Conservation (phyloP, 2,113 vertebrate species). For the Nyctibius bracteatus region DNA sequence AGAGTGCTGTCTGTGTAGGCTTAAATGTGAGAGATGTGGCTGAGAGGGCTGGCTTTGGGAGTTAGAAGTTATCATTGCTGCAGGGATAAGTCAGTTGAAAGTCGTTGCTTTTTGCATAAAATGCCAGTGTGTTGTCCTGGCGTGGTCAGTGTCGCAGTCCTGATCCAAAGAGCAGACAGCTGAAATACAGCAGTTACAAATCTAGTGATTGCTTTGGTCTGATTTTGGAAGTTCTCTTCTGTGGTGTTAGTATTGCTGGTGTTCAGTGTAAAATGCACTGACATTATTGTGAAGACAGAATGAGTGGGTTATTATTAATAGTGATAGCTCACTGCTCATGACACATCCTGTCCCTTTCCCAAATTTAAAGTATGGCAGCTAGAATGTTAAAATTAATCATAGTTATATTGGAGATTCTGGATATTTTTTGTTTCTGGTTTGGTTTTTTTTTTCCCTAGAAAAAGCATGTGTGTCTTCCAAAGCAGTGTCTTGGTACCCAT, state of each 20-base stretch:
- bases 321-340: not conserved
- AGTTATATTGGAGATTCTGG: not conserved
- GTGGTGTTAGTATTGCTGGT: not conserved
- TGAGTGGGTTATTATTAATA: not conserved
- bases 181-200: not conserved
- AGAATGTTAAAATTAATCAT: not conserved
- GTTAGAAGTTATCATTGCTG: fast-evolving
- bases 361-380: not conserved
- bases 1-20: fast-evolving
- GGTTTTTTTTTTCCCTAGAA: not conserved
- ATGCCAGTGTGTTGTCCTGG: not conserved
- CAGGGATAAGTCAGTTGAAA: not conserved
- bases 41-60: not conserved
- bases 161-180: not conserved
- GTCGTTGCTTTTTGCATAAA: not conserved
- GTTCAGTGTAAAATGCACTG: not conserved
- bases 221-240: not conserved
- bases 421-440: too few species aligned
- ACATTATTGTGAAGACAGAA: not conserved
- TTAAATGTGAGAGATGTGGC: not conserved
- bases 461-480: not conserved
- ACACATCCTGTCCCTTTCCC: not conserved
- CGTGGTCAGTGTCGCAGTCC: fast-evolving
- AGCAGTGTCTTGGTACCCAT: not conserved
- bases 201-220: not conserved